Base-by-base conservation (phyloP, 2,113 vertebrate species). In the Scortum barcoo region DNA sequence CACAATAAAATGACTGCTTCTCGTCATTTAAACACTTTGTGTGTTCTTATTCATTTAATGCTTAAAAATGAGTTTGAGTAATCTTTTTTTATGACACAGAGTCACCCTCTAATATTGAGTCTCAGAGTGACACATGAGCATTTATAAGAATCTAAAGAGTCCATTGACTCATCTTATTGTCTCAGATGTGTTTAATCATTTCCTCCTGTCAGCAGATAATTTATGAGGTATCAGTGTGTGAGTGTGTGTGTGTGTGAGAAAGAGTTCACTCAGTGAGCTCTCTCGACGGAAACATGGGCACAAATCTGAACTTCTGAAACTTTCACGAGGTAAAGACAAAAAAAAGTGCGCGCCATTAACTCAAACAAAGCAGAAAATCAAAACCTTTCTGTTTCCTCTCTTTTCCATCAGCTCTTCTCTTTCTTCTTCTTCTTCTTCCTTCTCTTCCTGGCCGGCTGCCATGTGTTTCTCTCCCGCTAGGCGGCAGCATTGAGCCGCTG, bases 401-500 rank as follows among this genome's bases (percentile, higher is more conserved):
- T 26, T 8, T 17, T 6, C 20, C 6, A 12, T 40, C 11, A n/a
- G 2, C 2, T 3, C 11, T 20, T 20, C 12, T 24, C 46, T 44
- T 46, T 33, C 46, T n/a, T n/a, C n/a, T n/a, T n/a, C n/a, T n/a
- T n/a, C n/a, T n/a, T n/a, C n/a, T 63, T 66, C 40, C 40, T 38
- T n/a, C 22, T 58, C 54, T 22, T 17, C 22, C 79, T 92, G 93
- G 91, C 87, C 46, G 62, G 42, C 60, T 65, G 93, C 92, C 90
- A 92, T 91, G 88, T 82, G 90, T 12, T 26, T 51, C 9, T 14
- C 0, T 42, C 79, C 93, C 92, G 51, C 90, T 92, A 92, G 92
- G 91, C 90, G 91, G 91, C 91, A 70, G 85, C 91, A 90, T 93
- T 77, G 90, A 89, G 89, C 92, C 70, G 71, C 46, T 44, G 7